Evolutionary conservation across 2,888 invertebrate species (phyloP).

Genomic region (Trissoscelio sp.): DNA sequence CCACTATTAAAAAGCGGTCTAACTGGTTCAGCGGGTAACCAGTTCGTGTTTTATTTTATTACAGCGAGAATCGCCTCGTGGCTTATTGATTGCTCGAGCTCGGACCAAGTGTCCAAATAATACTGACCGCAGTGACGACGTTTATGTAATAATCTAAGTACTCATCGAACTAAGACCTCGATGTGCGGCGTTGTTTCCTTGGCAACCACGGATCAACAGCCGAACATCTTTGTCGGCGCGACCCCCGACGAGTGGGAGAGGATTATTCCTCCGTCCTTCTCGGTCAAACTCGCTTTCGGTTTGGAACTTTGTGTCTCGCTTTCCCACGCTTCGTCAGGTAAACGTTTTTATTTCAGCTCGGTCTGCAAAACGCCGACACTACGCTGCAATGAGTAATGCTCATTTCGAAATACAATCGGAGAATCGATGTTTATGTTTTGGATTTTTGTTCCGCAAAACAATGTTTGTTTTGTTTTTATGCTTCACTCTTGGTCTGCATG

Average conservation of each 20-base stretch:
- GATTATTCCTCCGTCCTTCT: conserved; percentile 70
- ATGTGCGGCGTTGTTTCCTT: conserved; percentile 56
- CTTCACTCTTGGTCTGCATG: too few relatives aligned
- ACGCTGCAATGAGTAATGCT: conserved; percentile 11
- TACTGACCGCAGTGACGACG: conserved; percentile 57
- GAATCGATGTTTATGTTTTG: too few relatives aligned
- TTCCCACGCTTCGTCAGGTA: conserved; percentile 81
- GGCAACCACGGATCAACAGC: conserved; percentile 65
- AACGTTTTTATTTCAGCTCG: conserved; percentile 69
- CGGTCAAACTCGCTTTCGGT: conserved; percentile 76
- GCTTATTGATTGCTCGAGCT: conserved; percentile 49
- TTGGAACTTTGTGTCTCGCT: conserved; percentile 71
- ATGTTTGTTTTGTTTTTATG: too few relatives aligned
- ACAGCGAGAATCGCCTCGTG: conserved; percentile 16
- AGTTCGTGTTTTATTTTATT: conserved; percentile 54
- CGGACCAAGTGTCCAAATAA: conserved; percentile 49
- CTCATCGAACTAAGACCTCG: conserved; percentile 26
- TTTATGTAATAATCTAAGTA: conserved; percentile 58
- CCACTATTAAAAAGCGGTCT: conserved; percentile 55
- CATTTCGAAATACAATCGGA: conserved; percentile 20
- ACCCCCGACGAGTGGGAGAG: conserved; percentile 57
- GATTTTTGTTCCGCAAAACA: too few relatives aligned
- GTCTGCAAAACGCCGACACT: conserved; percentile 8
- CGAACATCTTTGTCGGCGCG: conserved; percentile 62
- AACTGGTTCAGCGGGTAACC: conserved; percentile 59